These are phyloP conservation scores for Ophiodon elongatus DNA, from an alignment of 2,113 vertebrate species.

Conservation along the genomic window DNA sequence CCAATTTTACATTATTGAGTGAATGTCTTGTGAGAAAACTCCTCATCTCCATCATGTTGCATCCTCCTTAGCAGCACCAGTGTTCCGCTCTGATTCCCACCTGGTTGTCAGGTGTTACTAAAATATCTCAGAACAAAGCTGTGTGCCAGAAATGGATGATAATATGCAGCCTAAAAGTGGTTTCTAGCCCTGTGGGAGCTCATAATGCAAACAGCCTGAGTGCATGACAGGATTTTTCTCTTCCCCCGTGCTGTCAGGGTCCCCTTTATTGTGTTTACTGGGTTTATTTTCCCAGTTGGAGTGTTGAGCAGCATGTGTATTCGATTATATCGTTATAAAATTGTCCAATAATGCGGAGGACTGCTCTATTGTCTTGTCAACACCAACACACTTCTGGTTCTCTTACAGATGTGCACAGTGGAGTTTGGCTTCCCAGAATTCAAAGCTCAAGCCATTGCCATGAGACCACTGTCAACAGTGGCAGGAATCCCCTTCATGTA, in stretches of 20 bases:
- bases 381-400: neutral
- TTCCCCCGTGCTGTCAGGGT: neutral
- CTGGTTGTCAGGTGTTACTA: slow-evolving; percentile 24
- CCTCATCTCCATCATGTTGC: slow-evolving; percentile 1
- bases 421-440: slow-evolving; percentile 94
- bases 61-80: neutral
- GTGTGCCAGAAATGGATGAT: slow-evolving; percentile 32
- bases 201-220: slow-evolving; percentile 39
- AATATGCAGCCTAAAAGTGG: slow-evolving; percentile 18
- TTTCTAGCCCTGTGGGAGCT: slow-evolving; percentile 33
- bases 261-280: slow-evolving; percentile 8
- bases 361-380: slow-evolving; percentile 21
- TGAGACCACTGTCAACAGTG: slow-evolving; percentile 94
- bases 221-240: slow-evolving; percentile 21
- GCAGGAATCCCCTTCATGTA: slow-evolving; percentile 98
- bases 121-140: slow-evolving; percentile 33
- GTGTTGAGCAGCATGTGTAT: neutral
- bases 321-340: slow-evolving; percentile 4
- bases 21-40: neutral
- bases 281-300: slow-evolving; percentile 7
- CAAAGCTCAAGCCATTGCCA: slow-evolving; percentile 90
- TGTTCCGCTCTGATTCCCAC: slow-evolving; percentile 27
- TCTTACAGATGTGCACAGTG: slow-evolving; percentile 89
- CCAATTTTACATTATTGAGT: slow-evolving; percentile 1
- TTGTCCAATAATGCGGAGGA: neutral